Evolutionary conservation across 2,888 invertebrate genomes (phyloP).

Genomic region (Sinhomidia bicolor): DNA sequence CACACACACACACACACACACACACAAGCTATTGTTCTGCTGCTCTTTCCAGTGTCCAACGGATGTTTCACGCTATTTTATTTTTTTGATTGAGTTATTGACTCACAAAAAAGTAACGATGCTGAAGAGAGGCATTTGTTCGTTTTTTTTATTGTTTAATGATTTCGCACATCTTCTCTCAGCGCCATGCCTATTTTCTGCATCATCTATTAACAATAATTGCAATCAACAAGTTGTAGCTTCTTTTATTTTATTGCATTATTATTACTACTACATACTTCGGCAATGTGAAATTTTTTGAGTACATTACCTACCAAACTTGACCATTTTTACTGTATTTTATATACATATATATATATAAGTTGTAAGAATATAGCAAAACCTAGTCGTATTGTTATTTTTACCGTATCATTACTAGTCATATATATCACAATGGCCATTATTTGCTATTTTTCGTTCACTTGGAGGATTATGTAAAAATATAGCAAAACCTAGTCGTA

Average conservation of each 20-base stretch:
- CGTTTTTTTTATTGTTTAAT: background rate
- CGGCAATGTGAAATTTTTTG: conserved; percentile 21
- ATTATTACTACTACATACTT: too few relatives aligned
- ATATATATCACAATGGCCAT: conserved; percentile 19
- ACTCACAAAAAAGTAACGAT: background rate
- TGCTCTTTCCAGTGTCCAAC: background rate
- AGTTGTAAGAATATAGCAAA: background rate
- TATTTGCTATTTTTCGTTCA: background rate
- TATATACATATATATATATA: background rate
- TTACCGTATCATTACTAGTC: conserved; percentile 17
- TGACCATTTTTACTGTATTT: background rate
- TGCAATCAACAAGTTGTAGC: conserved; percentile 12
- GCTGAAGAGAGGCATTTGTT: background rate
- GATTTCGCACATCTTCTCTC: background rate
- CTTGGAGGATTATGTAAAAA: background rate
- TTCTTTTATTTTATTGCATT: conserved; percentile 28
- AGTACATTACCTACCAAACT: background rate
- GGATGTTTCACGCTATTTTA: background rate
- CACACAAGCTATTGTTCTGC: background rate
- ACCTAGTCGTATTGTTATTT: too few relatives aligned
- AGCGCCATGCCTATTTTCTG: background rate
- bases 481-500: too few relatives aligned
- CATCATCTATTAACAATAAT: background rate
- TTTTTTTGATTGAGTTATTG: background rate
- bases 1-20: background rate